These are phyloP conservation scores for Prochilodus magdalenae DNA, from an alignment of 2,113 vertebrate species.

Conservation along the genomic window DNA sequence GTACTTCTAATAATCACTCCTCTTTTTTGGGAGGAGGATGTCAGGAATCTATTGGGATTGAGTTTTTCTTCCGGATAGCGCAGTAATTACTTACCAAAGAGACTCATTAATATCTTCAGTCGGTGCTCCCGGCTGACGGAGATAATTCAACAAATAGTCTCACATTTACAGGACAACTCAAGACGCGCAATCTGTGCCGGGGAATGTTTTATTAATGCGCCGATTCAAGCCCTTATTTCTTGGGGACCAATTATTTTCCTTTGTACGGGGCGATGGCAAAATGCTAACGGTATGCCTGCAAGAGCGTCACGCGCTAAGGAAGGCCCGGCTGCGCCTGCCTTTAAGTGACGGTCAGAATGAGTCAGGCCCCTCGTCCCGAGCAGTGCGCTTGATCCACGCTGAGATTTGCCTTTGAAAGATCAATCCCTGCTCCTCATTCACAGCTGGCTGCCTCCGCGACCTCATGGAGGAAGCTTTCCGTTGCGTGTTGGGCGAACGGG, in stretches of 20 bases:
- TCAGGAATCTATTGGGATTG: no score
- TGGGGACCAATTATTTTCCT: conserved; percentile 45
- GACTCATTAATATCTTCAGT: conserved; percentile 4
- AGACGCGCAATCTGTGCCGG: background rate
- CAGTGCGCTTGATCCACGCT: conserved; percentile 13
- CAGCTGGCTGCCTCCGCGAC: conserved; percentile 13
- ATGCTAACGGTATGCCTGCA: background rate
- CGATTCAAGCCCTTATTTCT: conserved; percentile 32
- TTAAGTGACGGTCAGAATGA: conserved; percentile 12
- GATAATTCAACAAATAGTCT: conserved; percentile 32
- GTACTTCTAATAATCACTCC: no score
- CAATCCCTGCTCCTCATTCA: conserved; percentile 11
- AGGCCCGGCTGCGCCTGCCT: background rate
- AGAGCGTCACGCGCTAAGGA: no score
- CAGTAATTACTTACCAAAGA: conserved; percentile 21
- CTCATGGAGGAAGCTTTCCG: conserved; percentile 3
- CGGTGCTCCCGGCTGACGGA: background rate
- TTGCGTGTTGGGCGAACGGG: background rate
- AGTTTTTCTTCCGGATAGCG: background rate
- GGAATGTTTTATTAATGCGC: conserved; percentile 32
- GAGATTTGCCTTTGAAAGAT: conserved; percentile 39
- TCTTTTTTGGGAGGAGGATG: no score
- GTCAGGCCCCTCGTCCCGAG: background rate
- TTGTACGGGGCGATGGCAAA: background rate
- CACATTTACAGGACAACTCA: background rate